Base-by-base conservation (phyloP, 2,113 vertebrate genomes). In the Edolisoma coerulescens region DNA sequence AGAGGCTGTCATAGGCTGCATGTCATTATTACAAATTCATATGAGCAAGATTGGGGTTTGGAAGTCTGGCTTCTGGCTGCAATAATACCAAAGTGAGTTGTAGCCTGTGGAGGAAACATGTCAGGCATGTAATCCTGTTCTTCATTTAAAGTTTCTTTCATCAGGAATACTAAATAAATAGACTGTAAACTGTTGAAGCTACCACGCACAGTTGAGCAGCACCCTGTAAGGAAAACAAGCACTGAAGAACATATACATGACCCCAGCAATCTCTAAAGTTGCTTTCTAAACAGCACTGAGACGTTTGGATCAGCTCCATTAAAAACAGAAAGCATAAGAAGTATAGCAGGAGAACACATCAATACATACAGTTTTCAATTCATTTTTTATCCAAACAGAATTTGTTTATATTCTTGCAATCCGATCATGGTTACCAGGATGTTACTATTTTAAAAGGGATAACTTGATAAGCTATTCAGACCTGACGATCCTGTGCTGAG, bases 151-250 rank as follows among this genome's bases (percentile, higher is more conserved):
- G 92, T 93, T 96, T 96, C 84, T 92, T 90, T 92, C 45, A 33
- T 95, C 67, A 91, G 71, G 37, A 96, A 94, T 94, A 96, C 91
- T 96, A 97, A 96, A 94, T 91, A 96, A 97, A 96, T 91, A 88
- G 47, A 70, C 57, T 82, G 24, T 71, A 89, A 96, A 94, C 37
- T 89, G 79, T 65, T 91, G 81, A 87, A 93, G 56, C 64, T 89
- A 79, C 71, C 42, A 60, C 0, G 1, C 75, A 63, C 42, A 76
- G 67, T 67, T 95, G 67, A 90, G 42, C 84, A 68, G 35, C 61
- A 86, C 50, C 69, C 71, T 74, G 6, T 57, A 88, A 90, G 57
- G 81, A 96, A 97, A 96, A 96, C 64, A 94, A 93, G 57, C 64
- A 70, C 21, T 21, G 17, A 86, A 92, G 84, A 79, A 90, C 33